Evolutionary conservation across 2,113 vertebrate genomes (phyloP).

Genomic region (Trematocara stigmaticum): DNA sequence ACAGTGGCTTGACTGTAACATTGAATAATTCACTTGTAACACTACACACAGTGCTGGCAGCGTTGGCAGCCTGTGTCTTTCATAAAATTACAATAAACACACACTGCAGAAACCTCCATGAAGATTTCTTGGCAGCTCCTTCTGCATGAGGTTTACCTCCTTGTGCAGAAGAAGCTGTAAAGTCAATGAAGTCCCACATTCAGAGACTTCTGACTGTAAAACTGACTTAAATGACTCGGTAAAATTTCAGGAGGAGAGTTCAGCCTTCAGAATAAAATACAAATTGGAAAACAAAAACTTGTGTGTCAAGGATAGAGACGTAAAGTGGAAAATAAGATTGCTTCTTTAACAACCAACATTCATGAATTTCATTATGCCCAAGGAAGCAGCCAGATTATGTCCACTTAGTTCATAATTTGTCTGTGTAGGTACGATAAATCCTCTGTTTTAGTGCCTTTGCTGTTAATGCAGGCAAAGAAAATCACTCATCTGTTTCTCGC

Average conservation of each 20-base stretch:
- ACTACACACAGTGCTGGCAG: neutral
- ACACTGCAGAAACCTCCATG: neutral
- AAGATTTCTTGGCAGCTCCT: neutral
- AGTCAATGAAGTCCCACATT: neutral
- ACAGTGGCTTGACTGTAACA: neutral
- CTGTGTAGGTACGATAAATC: neutral
- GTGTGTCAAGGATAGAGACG: neutral
- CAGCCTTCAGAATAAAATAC: neutral
- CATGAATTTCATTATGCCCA: neutral
- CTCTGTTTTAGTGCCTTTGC: neutral
- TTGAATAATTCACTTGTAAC: neutral
- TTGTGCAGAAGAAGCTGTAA: neutral
- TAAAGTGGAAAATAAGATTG: neutral
- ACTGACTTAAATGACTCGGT: neutral
- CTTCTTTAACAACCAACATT: neutral
- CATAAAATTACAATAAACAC: neutral
- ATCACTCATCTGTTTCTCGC: neutral
- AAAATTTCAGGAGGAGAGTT: neutral
- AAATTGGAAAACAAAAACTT: neutral
- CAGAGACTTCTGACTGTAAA: neutral
- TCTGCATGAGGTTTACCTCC: neutral
- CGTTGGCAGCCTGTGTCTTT: neutral
- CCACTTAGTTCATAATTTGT: neutral
- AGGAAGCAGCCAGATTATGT: neutral
- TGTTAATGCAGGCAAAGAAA: neutral